phyloP scores from a whole-genome alignment of 64 coral and sea anemone species.

The Actinia tenebrosa region DNA sequence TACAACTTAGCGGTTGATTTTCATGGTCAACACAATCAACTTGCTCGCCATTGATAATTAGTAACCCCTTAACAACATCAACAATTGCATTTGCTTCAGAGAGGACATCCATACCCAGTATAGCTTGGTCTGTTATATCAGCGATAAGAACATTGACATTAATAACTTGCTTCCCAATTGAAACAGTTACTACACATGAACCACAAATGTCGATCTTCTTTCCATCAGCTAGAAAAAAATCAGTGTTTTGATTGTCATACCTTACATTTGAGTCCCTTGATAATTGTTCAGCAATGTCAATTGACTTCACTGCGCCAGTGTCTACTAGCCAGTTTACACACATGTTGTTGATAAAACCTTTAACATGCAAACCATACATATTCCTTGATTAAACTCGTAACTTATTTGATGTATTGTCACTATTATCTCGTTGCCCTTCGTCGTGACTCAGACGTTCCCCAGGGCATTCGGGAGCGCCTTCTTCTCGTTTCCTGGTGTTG shows the following conservation, averaged over 20 bases:
- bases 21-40: conserved; percentile 6
- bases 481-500: conserved; percentile 35
- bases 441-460: conserved; percentile 15
- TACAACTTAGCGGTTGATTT: neutral
- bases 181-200: conserved; percentile 14
- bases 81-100: conserved; percentile 15
- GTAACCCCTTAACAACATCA: conserved; percentile 15
- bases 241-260: neutral
- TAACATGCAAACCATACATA: conserved; percentile 16
- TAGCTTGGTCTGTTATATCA: conserved; percentile 19
- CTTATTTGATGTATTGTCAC: neutral
- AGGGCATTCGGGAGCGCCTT: conserved; percentile 21
- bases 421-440: conserved; percentile 17
- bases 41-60: conserved; percentile 16
- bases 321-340: conserved; percentile 34
- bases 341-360: neutral
- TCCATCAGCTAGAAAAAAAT: neutral
- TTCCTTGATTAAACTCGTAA: conserved; percentile 20
- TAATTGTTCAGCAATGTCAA: conserved; percentile 18
- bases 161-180: conserved; percentile 22
- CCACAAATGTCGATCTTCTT: conserved; percentile 16
- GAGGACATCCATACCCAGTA: conserved; percentile 20
- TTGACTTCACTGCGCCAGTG: conserved; percentile 18
- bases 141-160: conserved; percentile 11
- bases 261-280: neutral